A percentile compares a stretch with the other conserved stretches of the same genome.
Conservation (phyloP, 2,888 invertebrate genomes). For the Leptinotarsa haldemani region DNA sequence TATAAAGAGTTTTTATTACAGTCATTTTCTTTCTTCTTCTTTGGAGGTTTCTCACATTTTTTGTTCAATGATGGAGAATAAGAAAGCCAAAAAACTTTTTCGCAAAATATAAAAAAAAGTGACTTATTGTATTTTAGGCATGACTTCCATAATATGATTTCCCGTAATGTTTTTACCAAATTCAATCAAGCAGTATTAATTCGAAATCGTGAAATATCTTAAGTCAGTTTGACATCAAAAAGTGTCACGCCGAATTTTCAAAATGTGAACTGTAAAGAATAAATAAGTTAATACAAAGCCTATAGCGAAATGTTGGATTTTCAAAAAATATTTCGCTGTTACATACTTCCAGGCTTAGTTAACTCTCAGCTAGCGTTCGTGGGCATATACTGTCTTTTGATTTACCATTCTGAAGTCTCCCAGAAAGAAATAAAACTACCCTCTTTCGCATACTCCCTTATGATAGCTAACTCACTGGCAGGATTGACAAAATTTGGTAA, state of each 20-base stretch:
- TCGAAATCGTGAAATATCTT: neutral
- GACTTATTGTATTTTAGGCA: no score
- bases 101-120: no score
- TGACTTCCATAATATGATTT: no score
- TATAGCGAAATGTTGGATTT: neutral
- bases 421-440: conserved; percentile 31
- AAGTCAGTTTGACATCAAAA: neutral
- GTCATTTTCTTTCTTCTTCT: no score
- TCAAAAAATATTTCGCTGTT: conserved; percentile 7
- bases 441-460: conserved; percentile 27
- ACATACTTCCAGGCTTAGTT: conserved; percentile 21
- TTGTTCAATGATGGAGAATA: no score
- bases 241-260: neutral
- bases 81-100: no score
- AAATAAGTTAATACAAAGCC: neutral
- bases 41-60: no score
- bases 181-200: neutral
- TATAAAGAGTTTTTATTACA: no score
- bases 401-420: conserved; percentile 32
- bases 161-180: neutral
- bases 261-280: neutral
- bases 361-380: conserved; percentile 27
- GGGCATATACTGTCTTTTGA: conserved; percentile 27
- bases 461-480: conserved; percentile 32
- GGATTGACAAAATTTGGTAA: conserved; percentile 36